Evolutionary conservation across 2,888 invertebrate species (phyloP).

Genomic region (Trimorus sp.): DNA sequence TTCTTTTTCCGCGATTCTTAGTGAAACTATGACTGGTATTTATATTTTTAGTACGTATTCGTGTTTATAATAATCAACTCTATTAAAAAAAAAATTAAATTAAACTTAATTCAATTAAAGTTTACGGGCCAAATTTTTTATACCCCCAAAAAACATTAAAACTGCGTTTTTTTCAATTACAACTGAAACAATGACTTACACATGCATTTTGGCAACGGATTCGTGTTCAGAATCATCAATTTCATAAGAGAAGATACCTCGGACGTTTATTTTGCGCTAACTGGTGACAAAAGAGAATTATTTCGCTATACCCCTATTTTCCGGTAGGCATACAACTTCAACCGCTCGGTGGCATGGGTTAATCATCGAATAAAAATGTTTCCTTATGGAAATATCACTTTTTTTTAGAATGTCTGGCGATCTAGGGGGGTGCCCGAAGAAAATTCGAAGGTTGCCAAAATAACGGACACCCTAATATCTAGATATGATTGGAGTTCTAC

Average conservation of each 20-base stretch:
- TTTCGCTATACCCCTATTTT: constrained; percentile 9
- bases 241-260: background rate
- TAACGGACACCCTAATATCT: no score
- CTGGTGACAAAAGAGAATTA: constrained; percentile 1
- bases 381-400: background rate
- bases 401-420: constrained; percentile 6
- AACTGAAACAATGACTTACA: background rate
- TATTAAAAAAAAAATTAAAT: background rate
- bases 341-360: constrained; percentile 11
- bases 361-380: background rate
- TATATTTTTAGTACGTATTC: background rate
- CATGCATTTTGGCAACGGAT: background rate
- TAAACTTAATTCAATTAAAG: background rate
- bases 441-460: no score
- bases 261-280: background rate
- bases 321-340: constrained; percentile 2
- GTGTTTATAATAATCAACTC: background rate
- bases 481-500: no score
- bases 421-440: background rate
- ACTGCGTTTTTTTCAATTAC: background rate
- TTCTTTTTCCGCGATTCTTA: background rate
- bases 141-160: background rate
- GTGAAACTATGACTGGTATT: background rate
- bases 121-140: background rate
- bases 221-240: background rate